Percentiles rank a stretch among this genome's conserved stretches.
These are phyloP conservation scores for Helicoverpa assulta DNA, from an alignment of 2,888 invertebrate genomes.

Conservation along the genomic window DNA sequence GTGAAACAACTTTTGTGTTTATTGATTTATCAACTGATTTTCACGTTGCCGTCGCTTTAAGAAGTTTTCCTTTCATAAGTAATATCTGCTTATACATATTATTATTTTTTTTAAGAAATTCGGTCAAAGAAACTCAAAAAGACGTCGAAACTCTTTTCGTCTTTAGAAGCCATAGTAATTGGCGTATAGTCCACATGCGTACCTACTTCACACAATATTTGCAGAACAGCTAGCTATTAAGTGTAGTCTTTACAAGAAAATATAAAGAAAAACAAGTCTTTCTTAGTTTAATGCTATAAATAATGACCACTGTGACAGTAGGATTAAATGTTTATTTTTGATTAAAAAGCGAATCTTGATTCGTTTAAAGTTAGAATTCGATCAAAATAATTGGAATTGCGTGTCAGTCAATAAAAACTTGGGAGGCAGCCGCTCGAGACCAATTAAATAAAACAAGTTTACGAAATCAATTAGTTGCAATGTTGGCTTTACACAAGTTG, in stretches of 20 bases:
- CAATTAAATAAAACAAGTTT: slow-evolving; percentile 85
- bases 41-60: too few species aligned
- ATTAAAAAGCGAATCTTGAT: slow-evolving; percentile 53
- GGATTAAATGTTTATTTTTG: slow-evolving; percentile 46
- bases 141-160: too few species aligned
- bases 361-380: slow-evolving; percentile 60
- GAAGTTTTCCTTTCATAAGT: too few species aligned
- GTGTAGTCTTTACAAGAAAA: background rate
- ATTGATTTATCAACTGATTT: background rate
- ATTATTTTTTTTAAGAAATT: too few species aligned
- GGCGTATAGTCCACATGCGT: too few species aligned
- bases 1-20: background rate
- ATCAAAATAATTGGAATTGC: slow-evolving; percentile 72
- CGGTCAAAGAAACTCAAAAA: too few species aligned
- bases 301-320: slow-evolving; percentile 32
- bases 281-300: slow-evolving; percentile 27
- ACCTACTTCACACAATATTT: background rate
- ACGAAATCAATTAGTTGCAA: slow-evolving; percentile 84
- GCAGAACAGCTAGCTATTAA: background rate
- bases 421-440: slow-evolving; percentile 70
- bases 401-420: slow-evolving; percentile 79
- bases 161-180: too few species aligned
- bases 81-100: too few species aligned
- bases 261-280: background rate
- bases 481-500: slow-evolving; percentile 81